Evolutionary conservation across 2,113 vertebrate genomes (phyloP), one percentile per base, ranked within the genome.

Genomic region (Periophthalmus modestus): DNA sequence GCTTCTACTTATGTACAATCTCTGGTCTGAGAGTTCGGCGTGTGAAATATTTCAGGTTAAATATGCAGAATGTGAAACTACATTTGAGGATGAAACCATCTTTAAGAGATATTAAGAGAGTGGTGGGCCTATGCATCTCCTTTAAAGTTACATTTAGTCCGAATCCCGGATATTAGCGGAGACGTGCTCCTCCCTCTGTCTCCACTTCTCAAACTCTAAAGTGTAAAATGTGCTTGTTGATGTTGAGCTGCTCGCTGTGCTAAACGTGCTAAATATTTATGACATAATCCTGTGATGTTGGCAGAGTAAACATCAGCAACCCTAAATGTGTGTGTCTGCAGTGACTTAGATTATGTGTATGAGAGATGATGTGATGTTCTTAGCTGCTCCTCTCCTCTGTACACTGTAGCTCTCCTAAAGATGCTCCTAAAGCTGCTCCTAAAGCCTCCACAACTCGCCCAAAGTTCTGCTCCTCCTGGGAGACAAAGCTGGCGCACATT

Each of bases 401-500:
- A 74, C 69, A 74, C 66, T 43, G 39, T 7, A 43, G 39, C 58
- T 33, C 43, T 5, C 24, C 59, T 48, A 24, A 50, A 21, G 62
- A 52, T 52, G 23, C 43, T 5, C 24, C 59, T 48, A 24, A 50
- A 21, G 62, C 59, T 52, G 23, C 43, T 5, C 24, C 59, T 48
- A 24, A 50, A 21, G 62, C 59, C 11, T 2, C 3, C 7, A 68
- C 7, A 39, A n/a, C 28, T 18, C 63, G 34, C 39, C 23, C 24
- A 70, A 47, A 4, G 9, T 33, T 14, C 43, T 21, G 18, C 66
- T 57, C 13, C n/a, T 21, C 13, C n/a, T 21, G 12, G 3, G 63
- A 76, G 65, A 0, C 61, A 59, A 76, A 73, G 66, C n/a, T 34
- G 23, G 48, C 48, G 66, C 34, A 7, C 28, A 48, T 65, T 65